phyloP scores from a whole-genome alignment of 2,113 vertebrate genomes.

The Prunella fulvescens region DNA sequence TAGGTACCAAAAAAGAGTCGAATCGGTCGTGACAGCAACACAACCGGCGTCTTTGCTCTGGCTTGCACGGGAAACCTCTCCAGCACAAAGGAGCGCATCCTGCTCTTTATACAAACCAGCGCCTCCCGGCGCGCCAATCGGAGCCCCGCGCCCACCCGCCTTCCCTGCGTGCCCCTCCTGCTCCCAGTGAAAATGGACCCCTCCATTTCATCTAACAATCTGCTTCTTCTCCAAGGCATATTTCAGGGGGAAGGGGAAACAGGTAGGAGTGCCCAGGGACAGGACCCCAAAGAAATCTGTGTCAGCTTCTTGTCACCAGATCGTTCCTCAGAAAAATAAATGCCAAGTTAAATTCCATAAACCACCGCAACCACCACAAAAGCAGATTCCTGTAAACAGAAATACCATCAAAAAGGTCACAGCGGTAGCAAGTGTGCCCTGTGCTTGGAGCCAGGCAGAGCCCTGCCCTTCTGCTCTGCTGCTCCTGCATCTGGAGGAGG shows the following conservation, averaged over 20 bases:
- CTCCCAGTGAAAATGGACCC: not conserved
- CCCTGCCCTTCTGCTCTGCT: not conserved
- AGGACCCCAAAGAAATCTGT: not conserved
- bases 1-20: not conserved
- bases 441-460: not conserved
- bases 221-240: not conserved
- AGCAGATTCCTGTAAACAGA: not conserved
- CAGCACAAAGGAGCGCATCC: conserved; percentile 29
- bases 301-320: not conserved
- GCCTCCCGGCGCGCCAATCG: not conserved
- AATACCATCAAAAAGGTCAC: not conserved
- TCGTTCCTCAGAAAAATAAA: not conserved
- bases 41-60: not conserved
- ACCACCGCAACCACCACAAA: not conserved
- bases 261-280: not conserved
- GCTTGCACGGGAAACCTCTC: not conserved
- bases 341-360: not conserved
- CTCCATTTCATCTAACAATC: not conserved
- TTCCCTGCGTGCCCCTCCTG: not conserved
- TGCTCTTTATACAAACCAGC: not conserved
- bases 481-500: not conserved
- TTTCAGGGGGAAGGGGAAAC: not conserved
- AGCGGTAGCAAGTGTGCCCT: not conserved
- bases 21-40: not conserved
- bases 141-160: not conserved